Evolutionary conservation across 2,797 vertebrate genomes (phyloP).

Genomic region (Xiphorhynchus erythropygius): DNA sequence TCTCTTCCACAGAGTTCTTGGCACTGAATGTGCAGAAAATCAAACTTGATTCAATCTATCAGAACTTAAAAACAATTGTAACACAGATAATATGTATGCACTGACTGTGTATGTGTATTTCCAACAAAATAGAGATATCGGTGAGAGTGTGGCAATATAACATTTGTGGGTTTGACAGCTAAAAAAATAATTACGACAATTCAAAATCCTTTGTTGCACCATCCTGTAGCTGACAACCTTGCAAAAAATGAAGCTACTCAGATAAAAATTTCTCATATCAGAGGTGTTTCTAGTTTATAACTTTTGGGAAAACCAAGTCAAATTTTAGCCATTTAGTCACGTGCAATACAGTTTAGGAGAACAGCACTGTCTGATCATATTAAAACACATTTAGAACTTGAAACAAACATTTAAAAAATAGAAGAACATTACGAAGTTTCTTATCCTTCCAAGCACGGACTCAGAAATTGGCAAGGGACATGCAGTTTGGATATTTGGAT

Average conservation of each 20-base stretch:
- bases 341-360: not conserved
- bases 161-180: not conserved
- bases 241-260: not conserved
- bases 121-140: not conserved
- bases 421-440: not conserved
- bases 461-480: not conserved
- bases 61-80: not conserved
- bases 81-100: not conserved
- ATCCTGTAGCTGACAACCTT: not conserved
- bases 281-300: not conserved
- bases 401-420: not conserved
- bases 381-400: not conserved
- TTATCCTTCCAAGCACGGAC: not conserved
- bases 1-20: not conserved
- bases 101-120: not conserved
- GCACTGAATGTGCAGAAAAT: not conserved
- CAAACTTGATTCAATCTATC: not conserved
- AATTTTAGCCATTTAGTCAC: not conserved
- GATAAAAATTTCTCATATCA: not conserved
- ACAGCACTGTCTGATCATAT: not conserved
- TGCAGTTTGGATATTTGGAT: not conserved
- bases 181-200: not conserved
- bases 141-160: not conserved
- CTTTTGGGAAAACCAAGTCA: not conserved
- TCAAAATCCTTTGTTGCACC: not conserved